phyloP scores from a whole-genome alignment of 2,113 vertebrate genomes.

The Cariama cristata region DNA sequence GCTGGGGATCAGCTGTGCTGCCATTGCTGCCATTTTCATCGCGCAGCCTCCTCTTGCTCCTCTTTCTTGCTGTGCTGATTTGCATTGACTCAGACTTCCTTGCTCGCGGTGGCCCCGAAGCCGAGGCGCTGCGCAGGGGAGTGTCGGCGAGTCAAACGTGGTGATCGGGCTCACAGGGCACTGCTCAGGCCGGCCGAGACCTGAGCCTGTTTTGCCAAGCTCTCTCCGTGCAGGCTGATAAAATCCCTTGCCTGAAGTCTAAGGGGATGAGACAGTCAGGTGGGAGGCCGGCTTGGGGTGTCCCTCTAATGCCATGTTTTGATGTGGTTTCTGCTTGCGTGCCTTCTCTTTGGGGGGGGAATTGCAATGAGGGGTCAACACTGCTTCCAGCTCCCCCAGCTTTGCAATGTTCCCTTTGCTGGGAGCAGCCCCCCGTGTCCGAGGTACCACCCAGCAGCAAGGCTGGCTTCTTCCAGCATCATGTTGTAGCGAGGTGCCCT shows the following conservation, averaged over 20 bases:
- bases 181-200: background rate
- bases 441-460: background rate
- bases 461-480: background rate
- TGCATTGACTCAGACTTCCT: slow-evolving; percentile 1
- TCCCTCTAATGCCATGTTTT: background rate
- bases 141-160: background rate
- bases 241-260: background rate
- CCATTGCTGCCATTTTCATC: background rate
- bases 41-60: background rate
- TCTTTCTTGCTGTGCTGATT: background rate
- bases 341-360: background rate
- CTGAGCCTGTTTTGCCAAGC: background rate
- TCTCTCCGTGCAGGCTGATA: background rate
- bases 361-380: background rate
- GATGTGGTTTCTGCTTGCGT: background rate
- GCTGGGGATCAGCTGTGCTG: background rate
- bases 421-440: background rate
- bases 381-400: background rate
- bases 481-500: background rate
- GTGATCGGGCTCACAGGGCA: accelerated
- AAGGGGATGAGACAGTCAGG: background rate
- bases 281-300: accelerated
- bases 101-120: accelerated
- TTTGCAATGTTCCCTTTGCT: background rate
- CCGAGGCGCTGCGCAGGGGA: background rate